Conservation (phyloP, 2,888 invertebrate species). For the Nemotelus pantherinus region DNA sequence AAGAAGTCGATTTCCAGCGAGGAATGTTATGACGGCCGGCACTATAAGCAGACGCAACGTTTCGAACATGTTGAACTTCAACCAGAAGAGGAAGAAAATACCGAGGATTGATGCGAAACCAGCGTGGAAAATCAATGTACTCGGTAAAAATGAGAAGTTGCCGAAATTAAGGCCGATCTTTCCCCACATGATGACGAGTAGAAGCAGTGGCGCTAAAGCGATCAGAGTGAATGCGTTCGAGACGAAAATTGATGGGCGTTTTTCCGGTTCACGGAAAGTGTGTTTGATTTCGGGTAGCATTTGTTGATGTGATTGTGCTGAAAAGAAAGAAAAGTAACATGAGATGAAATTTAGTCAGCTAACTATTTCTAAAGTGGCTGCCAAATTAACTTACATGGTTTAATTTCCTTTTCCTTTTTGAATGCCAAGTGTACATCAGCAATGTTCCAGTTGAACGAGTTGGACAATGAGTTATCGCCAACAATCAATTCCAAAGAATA, state of each 20-base stretch:
- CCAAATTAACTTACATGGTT: constrained; percentile 9
- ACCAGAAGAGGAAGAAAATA: constrained; percentile 92
- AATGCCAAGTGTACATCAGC: constrained; percentile 76
- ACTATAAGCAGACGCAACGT: constrained; percentile 89
- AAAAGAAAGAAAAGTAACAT: not conserved
- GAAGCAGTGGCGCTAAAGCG: constrained; percentile 81
- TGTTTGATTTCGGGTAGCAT: constrained; percentile 74
- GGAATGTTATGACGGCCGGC: constrained; percentile 88
- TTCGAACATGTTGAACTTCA: constrained; percentile 94
- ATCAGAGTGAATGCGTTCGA: constrained; percentile 91
- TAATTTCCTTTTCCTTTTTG: constrained; percentile 26
- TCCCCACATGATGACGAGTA: constrained; percentile 87
- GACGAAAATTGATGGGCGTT: constrained; percentile 86
- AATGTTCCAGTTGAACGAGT: constrained; percentile 88
- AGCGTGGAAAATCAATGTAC: constrained; percentile 89
- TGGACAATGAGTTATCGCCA: constrained; percentile 90
- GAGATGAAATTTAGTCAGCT: not conserved
- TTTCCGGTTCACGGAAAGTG: constrained; percentile 90
- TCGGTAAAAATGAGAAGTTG: constrained; percentile 80
- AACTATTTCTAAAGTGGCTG: not conserved
- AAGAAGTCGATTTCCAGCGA: constrained; percentile 91
- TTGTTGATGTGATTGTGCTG: constrained; percentile 63
- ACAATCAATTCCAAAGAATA: constrained; percentile 86
- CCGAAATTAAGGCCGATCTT: constrained; percentile 86
- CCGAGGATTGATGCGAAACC: constrained; percentile 90